A percentile compares a stretch with the other conserved stretches of the same genome.
Conservation (phyloP, 2,113 vertebrate genomes). For the Fulica atra region DNA sequence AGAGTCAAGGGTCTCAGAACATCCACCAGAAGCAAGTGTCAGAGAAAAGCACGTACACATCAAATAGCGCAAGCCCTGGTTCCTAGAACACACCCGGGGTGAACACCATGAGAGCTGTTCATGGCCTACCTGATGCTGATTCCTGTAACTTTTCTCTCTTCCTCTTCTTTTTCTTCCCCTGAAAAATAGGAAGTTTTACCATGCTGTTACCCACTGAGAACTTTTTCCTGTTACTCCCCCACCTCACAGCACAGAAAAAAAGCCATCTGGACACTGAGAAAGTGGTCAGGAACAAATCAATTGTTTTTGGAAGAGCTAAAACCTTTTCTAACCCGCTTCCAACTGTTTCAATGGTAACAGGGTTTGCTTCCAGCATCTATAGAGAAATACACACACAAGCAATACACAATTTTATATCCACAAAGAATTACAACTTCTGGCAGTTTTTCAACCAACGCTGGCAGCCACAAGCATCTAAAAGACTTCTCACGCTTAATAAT, state of each 20-base stretch:
- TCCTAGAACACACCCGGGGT: neutral
- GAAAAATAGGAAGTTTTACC: constrained; percentile 73
- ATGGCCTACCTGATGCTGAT: constrained; percentile 88
- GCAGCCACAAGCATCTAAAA: neutral
- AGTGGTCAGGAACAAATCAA: neutral
- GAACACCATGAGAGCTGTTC: neutral
- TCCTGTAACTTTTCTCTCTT: constrained; percentile 99
- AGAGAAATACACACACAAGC: neutral
- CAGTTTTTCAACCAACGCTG: neutral
- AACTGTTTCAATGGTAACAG: neutral
- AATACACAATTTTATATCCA: neutral
- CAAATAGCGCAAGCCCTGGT: neutral
- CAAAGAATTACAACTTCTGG: neutral
- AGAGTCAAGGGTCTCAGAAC: neutral
- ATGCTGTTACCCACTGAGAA: neutral
- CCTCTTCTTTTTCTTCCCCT: constrained; percentile 99
- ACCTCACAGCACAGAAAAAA: neutral
- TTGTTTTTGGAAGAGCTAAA: neutral
- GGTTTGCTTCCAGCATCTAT: neutral
- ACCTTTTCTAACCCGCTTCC: neutral
- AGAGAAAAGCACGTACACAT: neutral
- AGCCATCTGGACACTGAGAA: neutral
- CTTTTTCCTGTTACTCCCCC: neutral
- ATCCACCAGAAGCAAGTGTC: neutral
- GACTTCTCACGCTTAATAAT: constrained; percentile 13